Percentiles rank a stretch among this genome's conserved stretches.
phyloP scores from a whole-genome alignment of 2,797 vertebrate species.

The Lacerta viridis region DNA sequence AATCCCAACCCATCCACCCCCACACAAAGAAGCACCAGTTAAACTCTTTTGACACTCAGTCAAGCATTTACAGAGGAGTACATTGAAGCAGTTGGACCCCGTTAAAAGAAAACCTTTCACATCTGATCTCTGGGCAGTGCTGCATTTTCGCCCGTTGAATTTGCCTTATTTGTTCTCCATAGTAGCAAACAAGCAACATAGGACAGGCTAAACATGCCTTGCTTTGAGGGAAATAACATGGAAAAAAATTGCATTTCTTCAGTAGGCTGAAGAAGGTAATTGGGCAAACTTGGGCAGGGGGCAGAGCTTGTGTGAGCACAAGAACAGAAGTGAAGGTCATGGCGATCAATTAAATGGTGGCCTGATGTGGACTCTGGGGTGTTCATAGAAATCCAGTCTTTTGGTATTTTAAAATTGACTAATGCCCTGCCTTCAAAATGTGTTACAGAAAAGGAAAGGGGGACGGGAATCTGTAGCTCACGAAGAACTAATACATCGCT shows the following conservation, averaged over 20 bases:
- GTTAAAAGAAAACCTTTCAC: neutral
- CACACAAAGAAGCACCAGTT: neutral
- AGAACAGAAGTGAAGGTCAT: constrained; percentile 14
- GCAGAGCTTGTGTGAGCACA: neutral
- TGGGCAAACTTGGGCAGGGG: neutral
- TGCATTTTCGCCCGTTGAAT: neutral
- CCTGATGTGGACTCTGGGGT: neutral
- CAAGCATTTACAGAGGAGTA: neutral
- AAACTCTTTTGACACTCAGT: neutral
- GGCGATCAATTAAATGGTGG: neutral
- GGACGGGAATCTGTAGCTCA: neutral
- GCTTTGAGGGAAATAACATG: constrained; percentile 3
- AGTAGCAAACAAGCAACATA: neutral
- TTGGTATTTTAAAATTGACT: neutral
- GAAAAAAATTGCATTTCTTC: constrained; percentile 3
- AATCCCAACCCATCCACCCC: no score
- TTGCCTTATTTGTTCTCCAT: constrained; percentile 11
- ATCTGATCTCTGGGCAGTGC: neutral
- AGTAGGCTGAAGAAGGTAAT: constrained; percentile 6
- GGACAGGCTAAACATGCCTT: neutral
- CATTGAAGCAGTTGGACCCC: neutral
- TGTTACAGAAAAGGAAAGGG: neutral
- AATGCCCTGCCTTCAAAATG: neutral
- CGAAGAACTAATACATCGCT: constrained; percentile 30
- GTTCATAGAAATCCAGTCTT: constrained; percentile 3